phyloP scores from a whole-genome alignment of 2,888 invertebrate genomes.

The Agelastica alni region DNA sequence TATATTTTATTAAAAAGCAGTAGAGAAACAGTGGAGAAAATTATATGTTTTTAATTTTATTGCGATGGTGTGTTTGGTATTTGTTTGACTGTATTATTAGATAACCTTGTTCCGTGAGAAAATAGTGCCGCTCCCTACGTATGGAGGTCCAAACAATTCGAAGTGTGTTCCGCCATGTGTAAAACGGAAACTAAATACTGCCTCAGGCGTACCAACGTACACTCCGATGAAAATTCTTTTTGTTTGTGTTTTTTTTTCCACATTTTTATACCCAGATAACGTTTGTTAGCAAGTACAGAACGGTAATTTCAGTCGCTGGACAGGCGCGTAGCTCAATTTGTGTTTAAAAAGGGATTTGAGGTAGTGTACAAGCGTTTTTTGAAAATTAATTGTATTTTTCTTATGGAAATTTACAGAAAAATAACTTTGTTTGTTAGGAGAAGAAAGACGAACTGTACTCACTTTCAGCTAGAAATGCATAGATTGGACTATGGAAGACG shows the following conservation, averaged over 20 bases:
- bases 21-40: no score
- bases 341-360: slow-evolving; percentile 10
- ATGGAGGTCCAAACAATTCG: slow-evolving; percentile 48
- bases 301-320: slow-evolving; percentile 33
- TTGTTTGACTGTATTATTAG: slow-evolving; percentile 28
- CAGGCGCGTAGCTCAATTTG: not conserved
- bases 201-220: slow-evolving; percentile 53
- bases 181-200: slow-evolving; percentile 56
- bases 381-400: no score
- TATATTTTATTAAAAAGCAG: no score
- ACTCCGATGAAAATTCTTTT: slow-evolving; percentile 49
- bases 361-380: no score
- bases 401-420: no score
- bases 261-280: slow-evolving; percentile 47
- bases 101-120: slow-evolving; percentile 46
- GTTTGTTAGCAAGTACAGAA: slow-evolving; percentile 38
- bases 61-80: no score
- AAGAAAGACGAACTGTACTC: no score
- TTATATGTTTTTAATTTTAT: no score
- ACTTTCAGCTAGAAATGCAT: no score
- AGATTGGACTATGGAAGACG: no score
- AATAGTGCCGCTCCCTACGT: slow-evolving; percentile 48
- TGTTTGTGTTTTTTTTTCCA: slow-evolving; percentile 39
- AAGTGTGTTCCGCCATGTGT: slow-evolving; percentile 57
- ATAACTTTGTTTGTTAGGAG: no score